Base-by-base conservation (phyloP, 2,113 vertebrate species). In the Microcebus lehilahytsara region DNA sequence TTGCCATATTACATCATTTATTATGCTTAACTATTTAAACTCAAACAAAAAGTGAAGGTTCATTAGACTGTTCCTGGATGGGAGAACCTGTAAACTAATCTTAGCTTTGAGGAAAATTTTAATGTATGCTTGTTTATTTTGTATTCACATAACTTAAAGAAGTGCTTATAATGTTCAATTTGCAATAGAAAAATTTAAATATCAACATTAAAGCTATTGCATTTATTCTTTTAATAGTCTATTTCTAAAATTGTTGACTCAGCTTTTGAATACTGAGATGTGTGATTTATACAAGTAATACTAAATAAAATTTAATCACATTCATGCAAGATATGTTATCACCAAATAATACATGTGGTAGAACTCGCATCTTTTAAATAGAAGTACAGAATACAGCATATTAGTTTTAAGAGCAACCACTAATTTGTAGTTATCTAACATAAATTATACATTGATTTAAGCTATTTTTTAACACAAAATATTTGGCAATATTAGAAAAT, bases 391-490 rank as follows among this genome's bases (percentile, higher is more conserved):
- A 75, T 67, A 78, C 87, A 77, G 8, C 9, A 85, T 27, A 92
- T 22, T 49, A 34, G 72, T 91, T 84, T 79, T 67, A 74, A 89
- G 56, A n/a, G 84, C 12, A 92, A 69, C 5, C 5, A 51, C 5
- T 27, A 64, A 4, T 78, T 89, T 95, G 3, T 60, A 66, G 78
- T 85, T 85, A 75, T 3, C 8, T 81, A 58, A 89, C 6, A 83
- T 75, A 32, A 46, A 71, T 81, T 89, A 32, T 1, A 91, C 32
- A 88, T 40, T 85, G 58, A 85, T 80, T 89, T 91, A 92, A 66
- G 88, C 88, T 78, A 94, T 90, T 25, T 72, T 94, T 72, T 94
- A 91, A n/a, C 17, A 27, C 8, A 72, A 51, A 74, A 10, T 89
- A 79, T 49, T 78, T 94, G 66, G 5, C 23, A 53, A 42, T 30